phyloP scores from a whole-genome alignment of 1,140 invertebrate genomes.

The Aphelenchoides fujianensis region DNA sequence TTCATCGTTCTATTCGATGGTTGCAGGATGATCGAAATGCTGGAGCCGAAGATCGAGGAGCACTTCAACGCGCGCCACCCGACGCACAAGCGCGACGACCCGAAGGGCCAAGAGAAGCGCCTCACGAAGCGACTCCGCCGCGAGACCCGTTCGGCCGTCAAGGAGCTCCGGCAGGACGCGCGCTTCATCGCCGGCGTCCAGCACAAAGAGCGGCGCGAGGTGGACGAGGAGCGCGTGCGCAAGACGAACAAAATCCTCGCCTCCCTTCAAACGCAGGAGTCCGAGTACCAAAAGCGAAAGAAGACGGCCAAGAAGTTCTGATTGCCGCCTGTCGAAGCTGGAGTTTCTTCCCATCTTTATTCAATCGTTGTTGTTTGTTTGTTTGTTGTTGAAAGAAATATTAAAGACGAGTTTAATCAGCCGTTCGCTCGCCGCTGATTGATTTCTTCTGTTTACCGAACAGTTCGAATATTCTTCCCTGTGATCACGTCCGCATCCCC shows the following conservation, averaged over 20 bases:
- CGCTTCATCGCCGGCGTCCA: conserved; percentile 18
- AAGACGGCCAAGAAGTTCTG: conserved; percentile 12
- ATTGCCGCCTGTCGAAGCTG: background rate
- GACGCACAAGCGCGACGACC: conserved; percentile 9
- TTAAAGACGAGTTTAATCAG: background rate
- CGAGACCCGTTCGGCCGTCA: conserved; percentile 12
- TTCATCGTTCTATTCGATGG: no score
- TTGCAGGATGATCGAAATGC: conserved; percentile 21
- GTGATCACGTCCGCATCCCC: no score
- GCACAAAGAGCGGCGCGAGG: background rate
- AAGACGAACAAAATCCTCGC: conserved; percentile 15
- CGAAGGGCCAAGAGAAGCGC: conserved; percentile 3
- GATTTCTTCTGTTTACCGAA: no score
- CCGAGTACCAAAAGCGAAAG: conserved; percentile 18
- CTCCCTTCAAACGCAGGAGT: conserved; percentile 19
- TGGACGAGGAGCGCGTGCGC: conserved; percentile 7
- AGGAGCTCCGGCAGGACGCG: conserved; percentile 12
- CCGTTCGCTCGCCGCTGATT: no score
- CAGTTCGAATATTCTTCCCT: background rate
- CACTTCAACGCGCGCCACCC: conserved; percentile 21
- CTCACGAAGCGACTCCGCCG: background rate
- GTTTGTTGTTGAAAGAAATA: background rate
- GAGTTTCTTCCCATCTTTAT: no score
- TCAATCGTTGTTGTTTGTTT: conserved; percentile 16
- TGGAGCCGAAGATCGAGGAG: conserved; percentile 17